A percentile compares a stretch with the other conserved stretches of the same genome.
These are phyloP conservation scores for Corythucha ciliata DNA, from an alignment of 2,888 invertebrate genomes.

Conservation along the genomic window DNA sequence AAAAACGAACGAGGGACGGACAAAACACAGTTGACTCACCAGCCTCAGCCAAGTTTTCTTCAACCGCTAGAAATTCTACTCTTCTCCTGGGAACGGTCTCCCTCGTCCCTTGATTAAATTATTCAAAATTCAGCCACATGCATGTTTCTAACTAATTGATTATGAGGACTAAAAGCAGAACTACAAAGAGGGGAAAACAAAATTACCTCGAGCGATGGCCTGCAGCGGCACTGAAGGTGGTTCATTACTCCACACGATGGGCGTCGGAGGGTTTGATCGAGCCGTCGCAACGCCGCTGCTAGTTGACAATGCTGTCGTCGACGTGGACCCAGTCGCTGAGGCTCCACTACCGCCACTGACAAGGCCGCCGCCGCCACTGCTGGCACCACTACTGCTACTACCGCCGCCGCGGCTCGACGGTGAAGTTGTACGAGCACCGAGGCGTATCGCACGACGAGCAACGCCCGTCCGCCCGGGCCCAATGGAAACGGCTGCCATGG, in stretches of 20 bases:
- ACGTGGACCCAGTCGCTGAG: not conserved
- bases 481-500: not conserved
- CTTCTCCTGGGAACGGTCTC: too few species aligned
- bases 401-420: constrained; percentile 5
- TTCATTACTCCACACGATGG: constrained; percentile 18
- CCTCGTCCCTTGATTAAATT: too few species aligned
- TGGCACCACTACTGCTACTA: not conserved
- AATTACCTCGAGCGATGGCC: too few species aligned
- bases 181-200: too few species aligned
- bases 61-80: too few species aligned
- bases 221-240: not conserved
- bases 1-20: too few species aligned
- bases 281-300: too few species aligned
- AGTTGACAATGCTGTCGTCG: not conserved
- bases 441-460: constrained; percentile 8
- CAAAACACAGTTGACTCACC: too few species aligned
- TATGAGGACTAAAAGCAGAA: too few species aligned
- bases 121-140: too few species aligned
- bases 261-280: constrained; percentile 16
- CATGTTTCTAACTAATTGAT: too few species aligned
- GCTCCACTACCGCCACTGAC: not conserved
- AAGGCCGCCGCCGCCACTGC: not conserved
- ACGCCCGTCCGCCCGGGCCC: constrained; percentile 3
- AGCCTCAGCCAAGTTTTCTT: too few species aligned
- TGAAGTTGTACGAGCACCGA: not conserved